Evolutionary conservation across 2,797 vertebrate genomes (phyloP).

Genomic region (Malacoraja senta): DNA sequence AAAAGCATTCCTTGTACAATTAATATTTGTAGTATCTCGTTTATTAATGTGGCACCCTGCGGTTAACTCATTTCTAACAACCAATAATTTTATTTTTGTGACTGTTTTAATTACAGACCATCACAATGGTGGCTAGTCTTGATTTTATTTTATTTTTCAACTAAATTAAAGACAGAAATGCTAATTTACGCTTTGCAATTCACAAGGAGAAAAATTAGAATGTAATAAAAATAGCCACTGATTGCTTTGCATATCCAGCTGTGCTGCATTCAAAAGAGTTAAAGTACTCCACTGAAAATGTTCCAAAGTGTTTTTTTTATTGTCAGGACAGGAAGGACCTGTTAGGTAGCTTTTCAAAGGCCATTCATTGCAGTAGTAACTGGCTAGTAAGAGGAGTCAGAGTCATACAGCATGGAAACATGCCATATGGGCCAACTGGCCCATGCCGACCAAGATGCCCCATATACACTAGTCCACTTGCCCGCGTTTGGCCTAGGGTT

Average conservation of each 20-base stretch:
- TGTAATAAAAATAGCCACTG: background rate
- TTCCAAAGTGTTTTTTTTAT: background rate
- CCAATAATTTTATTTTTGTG: conserved; percentile 1
- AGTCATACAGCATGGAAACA: too few relatives aligned
- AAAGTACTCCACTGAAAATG: background rate
- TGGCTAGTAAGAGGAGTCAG: background rate
- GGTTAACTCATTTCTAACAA: conserved; percentile 8
- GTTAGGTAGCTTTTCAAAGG: background rate
- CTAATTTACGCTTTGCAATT: background rate
- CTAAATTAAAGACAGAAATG: background rate
- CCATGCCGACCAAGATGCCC: too few relatives aligned
- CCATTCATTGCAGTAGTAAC: background rate
- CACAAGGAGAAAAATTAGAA: background rate
- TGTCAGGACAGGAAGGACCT: background rate
- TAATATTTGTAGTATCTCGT: conserved; percentile 1
- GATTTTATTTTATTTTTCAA: background rate
- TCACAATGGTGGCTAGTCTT: too few relatives aligned
- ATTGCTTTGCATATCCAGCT: background rate
- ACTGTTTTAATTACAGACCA: conserved; percentile 2
- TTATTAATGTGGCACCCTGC: background rate
- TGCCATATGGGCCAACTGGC: too few relatives aligned
- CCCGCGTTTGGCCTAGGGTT: too few relatives aligned
- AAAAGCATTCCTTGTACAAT: background rate
- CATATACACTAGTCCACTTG: too few relatives aligned
- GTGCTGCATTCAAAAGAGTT: background rate